Evolutionary conservation across 2,888 invertebrate genomes (phyloP).

Genomic region (Chrysomela aeneicollis): DNA sequence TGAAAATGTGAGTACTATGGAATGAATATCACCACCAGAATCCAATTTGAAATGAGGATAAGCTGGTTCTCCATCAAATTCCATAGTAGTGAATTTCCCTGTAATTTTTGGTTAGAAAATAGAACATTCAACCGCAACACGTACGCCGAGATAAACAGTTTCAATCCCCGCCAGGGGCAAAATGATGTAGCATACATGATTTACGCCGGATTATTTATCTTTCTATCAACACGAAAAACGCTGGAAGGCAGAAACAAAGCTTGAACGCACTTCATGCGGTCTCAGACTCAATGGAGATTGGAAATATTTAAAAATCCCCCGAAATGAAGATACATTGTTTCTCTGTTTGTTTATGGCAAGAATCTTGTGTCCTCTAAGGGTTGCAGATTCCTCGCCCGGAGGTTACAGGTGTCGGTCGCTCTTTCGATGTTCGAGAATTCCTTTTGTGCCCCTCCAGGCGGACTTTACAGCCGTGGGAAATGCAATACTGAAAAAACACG

Average conservation of each 20-base stretch:
- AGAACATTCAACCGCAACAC: background rate
- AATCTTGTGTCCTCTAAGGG: slow-evolving; percentile 7
- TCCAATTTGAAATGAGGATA: too few relatives aligned
- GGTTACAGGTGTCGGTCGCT: slow-evolving; percentile 19
- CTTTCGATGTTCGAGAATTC: background rate
- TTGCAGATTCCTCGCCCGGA: slow-evolving; percentile 13
- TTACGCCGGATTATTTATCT: background rate
- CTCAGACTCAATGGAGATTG: background rate
- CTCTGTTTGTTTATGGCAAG: slow-evolving; percentile 9
- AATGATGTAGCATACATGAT: background rate
- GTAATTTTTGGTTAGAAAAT: background rate
- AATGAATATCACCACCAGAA: too few relatives aligned
- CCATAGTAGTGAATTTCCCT: background rate
- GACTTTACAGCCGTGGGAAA: background rate
- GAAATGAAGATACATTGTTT: slow-evolving; percentile 15
- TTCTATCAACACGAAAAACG: slow-evolving; percentile 1
- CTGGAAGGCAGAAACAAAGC: slow-evolving; percentile 18
- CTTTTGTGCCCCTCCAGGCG: background rate
- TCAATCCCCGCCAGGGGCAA: background rate
- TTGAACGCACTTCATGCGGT: slow-evolving; percentile 10
- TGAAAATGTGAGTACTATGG: too few relatives aligned
- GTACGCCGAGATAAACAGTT: background rate
- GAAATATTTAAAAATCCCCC: background rate
- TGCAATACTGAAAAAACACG: background rate
- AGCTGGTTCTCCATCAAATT: too few relatives aligned